These are phyloP conservation scores for Orchesella cincta DNA, from an alignment of 1,140 invertebrate genomes.

Conservation along the genomic window DNA sequence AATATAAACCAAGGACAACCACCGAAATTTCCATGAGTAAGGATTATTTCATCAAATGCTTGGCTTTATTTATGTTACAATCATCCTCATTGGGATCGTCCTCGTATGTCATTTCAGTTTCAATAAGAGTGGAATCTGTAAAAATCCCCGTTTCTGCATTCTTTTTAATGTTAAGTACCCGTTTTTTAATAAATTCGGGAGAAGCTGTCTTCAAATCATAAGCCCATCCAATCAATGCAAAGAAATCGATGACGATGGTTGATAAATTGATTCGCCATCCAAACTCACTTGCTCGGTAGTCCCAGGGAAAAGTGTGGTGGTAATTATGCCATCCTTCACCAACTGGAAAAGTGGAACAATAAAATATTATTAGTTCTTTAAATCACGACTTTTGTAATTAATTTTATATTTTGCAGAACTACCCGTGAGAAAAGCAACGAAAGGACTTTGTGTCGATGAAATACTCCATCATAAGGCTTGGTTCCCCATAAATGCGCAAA, in stretches of 20 bases:
- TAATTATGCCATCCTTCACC: slow-evolving; percentile 63
- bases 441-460: slow-evolving; percentile 72
- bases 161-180: too few species aligned
- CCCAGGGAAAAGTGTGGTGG: slow-evolving; percentile 65
- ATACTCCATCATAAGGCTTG: slow-evolving; percentile 68
- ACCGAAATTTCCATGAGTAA: too few species aligned
- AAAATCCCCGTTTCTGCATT: too few species aligned
- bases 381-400: too few species aligned
- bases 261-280: slow-evolving; percentile 77
- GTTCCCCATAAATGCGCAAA: slow-evolving; percentile 64
- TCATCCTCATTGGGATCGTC: too few species aligned
- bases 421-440: slow-evolving; percentile 68
- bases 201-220: slow-evolving; percentile 85
- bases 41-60: too few species aligned
- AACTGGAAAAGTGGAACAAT: too few species aligned
- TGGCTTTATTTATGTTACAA: too few species aligned
- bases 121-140: too few species aligned
- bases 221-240: slow-evolving; percentile 80
- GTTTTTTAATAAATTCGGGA: slow-evolving; percentile 66
- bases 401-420: background rate
- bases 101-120: too few species aligned
- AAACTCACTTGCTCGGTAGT: slow-evolving; percentile 57
- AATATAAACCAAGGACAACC: too few species aligned
- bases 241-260: slow-evolving; percentile 81
- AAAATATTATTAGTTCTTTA: too few species aligned